Base-by-base conservation (phyloP, 2,888 invertebrate species). In the Phragmatobia fuliginosa region DNA sequence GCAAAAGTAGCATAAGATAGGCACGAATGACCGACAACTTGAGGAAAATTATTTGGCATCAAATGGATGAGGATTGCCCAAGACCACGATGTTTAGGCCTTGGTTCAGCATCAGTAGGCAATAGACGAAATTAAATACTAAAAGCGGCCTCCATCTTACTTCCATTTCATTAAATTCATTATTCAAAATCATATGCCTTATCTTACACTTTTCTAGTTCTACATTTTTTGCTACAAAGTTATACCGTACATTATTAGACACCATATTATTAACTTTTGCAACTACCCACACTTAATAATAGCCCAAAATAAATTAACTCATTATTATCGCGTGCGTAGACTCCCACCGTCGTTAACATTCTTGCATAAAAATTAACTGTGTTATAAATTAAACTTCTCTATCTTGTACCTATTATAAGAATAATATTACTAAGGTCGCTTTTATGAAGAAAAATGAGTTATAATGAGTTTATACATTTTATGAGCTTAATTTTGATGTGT, bases 361-460 rank as follows among this genome's bases (percentile, higher is more conserved):
- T 79, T 74, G 81, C 72, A 79, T 81, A 60, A 69, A 70, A 74
- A 81, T 74, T 71, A 66, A 66, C 28, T 66, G n/a, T 25, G 33
- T 45, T 60, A 32, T 66, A 66, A 59, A 49, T 41, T 49, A 59
- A 21, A 36, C 56, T 61, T 45, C 31, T 61, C 38, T 56, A 62
- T 62, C 52, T 66, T 33, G 36, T 52, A 32, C 28, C 45, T 58
- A 58, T 45, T 63, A 58, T 31, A 38, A 56, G 16, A 16, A 62
- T 38, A 68, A 68, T 31, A 11, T 36, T 58, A 58, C 18, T 25
- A 61, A 25, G 16, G 33, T 60, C 18, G 62, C 41, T 62, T 62
- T 33, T 49, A 63, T 49, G 31, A 32, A 32, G 8, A 62, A 41
- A 56, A 62, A 62, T 62, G 41, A 36, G 36, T 36, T 61, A 41